Conservation (phyloP, 2,113 vertebrate species). For the Isichthys henryi region DNA sequence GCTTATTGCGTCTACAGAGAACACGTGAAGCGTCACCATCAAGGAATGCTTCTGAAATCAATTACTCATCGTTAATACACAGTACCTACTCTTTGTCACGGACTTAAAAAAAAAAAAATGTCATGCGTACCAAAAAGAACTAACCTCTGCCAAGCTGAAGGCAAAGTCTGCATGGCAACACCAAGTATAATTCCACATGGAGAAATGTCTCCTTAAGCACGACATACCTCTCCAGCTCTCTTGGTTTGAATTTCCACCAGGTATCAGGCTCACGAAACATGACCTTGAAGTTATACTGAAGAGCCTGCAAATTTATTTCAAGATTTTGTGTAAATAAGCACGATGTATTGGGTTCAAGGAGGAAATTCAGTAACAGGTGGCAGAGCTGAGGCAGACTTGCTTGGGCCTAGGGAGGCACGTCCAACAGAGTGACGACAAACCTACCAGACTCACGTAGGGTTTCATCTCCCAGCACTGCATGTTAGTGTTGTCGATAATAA, state of each 20-base stretch:
- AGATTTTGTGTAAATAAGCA: neutral
- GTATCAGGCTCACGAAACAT: slow-evolving; percentile 90
- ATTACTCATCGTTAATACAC: neutral
- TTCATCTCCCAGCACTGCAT: slow-evolving; percentile 96
- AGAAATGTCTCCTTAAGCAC: neutral
- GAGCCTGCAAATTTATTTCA: slow-evolving; percentile 60
- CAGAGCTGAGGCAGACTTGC: too few species aligned
- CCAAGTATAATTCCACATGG: neutral
- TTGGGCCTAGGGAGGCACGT: neutral
- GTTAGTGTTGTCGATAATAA: slow-evolving; percentile 98
- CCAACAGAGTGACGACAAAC: slow-evolving; percentile 44
- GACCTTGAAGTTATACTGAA: slow-evolving; percentile 81
- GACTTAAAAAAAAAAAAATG: neutral
- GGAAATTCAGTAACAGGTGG: neutral
- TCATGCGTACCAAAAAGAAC: neutral
- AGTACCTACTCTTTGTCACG: neutral
- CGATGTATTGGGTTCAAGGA: neutral
- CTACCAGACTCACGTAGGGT: slow-evolving; percentile 87
- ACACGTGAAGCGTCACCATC: neutral
- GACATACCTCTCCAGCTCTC: slow-evolving; percentile 86
- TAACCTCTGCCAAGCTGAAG: neutral
- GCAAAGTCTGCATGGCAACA: neutral
- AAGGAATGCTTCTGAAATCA: neutral
- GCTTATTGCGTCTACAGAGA: slow-evolving; percentile 69
- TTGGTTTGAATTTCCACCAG: slow-evolving; percentile 92